Evolutionary conservation across 2,888 invertebrate species (phyloP).

Genomic region (Drosophila maculinotata): DNA sequence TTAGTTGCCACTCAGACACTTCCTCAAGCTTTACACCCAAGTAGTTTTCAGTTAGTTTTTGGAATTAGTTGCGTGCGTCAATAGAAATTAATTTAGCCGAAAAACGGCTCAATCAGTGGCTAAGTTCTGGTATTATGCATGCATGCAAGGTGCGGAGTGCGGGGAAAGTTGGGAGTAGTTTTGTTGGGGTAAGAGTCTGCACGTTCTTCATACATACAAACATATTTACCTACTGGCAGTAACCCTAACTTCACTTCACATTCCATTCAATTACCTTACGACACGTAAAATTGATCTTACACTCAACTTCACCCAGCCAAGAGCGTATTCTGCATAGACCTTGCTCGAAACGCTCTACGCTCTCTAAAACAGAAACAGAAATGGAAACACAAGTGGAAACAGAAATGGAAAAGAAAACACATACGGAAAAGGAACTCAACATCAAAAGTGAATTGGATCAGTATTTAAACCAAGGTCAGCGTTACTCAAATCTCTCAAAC

Average conservation of each 20-base stretch:
- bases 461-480: not conserved
- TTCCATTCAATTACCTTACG: slow-evolving; percentile 69
- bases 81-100: slow-evolving; percentile 46
- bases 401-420: slow-evolving; percentile 1
- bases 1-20: not conserved
- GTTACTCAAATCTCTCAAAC: slow-evolving; percentile 7
- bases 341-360: slow-evolving; percentile 68
- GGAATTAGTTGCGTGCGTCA: slow-evolving; percentile 50
- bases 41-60: slow-evolving; percentile 44
- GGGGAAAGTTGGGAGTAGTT: not conserved
- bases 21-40: not conserved
- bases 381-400: slow-evolving; percentile 1
- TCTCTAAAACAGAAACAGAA: slow-evolving; percentile 22
- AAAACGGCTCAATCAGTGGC: slow-evolving; percentile 11
- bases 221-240: slow-evolving; percentile 67
- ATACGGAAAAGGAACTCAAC: slow-evolving; percentile 2
- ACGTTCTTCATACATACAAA: slow-evolving; percentile 36
- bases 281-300: slow-evolving; percentile 69
- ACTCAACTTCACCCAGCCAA: slow-evolving; percentile 70
- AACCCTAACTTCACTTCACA: slow-evolving; percentile 65
- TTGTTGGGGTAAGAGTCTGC: slow-evolving; percentile 4
- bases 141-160: slow-evolving; percentile 24
- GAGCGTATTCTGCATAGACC: slow-evolving; percentile 68
- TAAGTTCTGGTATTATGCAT: slow-evolving; percentile 11
- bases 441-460: slow-evolving; percentile 3